These are phyloP conservation scores for Scaeva pyrastri DNA, from an alignment of 2,888 invertebrate genomes.

Conservation along the genomic window DNA sequence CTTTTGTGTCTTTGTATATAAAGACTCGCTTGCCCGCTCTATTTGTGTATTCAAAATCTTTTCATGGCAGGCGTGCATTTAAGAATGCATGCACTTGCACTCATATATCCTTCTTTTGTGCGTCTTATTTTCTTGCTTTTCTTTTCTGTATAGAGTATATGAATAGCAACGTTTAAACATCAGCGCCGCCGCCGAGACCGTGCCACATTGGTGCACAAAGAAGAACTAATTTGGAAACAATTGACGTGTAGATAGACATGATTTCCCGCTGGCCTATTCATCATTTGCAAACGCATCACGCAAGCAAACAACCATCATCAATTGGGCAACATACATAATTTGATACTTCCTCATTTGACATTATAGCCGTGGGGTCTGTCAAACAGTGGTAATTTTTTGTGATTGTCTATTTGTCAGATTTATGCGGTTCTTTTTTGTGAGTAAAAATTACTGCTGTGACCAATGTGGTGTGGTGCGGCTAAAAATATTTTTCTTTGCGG, in stretches of 20 bases:
- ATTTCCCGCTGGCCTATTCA: conserved; percentile 56
- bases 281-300: conserved; percentile 27
- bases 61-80: conserved; percentile 24
- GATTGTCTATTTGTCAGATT: conserved; percentile 37
- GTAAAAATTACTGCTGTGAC: conserved; percentile 32
- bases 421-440: conserved; percentile 45
- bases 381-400: conserved; percentile 38
- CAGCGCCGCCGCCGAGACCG: no score
- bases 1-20: conserved; percentile 52
- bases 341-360: conserved; percentile 83
- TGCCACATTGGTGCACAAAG: conserved; percentile 36
- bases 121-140: not conserved
- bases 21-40: not conserved
- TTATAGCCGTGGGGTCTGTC: conserved; percentile 51
- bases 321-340: conserved; percentile 79
- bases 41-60: conserved; percentile 29
- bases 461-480: conserved; percentile 1
- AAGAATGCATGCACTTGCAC: not conserved
- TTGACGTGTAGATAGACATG: conserved; percentile 49
- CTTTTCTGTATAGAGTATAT: conserved; percentile 19
- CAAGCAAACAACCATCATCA: conserved; percentile 11
- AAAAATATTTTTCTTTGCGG: conserved; percentile 46
- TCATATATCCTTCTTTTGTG: conserved; percentile 2
- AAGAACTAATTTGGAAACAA: conserved; percentile 70
- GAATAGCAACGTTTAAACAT: conserved; percentile 38